phyloP scores from a whole-genome alignment of 2,888 invertebrate genomes.

The Thereva nobilitata region DNA sequence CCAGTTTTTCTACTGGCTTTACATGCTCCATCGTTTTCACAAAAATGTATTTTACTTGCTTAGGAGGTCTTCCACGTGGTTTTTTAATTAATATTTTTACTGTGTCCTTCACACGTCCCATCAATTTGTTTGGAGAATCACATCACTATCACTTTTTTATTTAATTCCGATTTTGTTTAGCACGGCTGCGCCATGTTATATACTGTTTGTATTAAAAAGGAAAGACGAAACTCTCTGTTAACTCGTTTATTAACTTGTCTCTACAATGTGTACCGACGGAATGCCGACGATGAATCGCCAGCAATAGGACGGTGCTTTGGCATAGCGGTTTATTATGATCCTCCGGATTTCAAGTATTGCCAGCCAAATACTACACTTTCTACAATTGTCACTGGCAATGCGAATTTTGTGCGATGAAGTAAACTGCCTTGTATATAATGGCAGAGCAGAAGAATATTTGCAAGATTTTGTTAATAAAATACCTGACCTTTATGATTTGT shows the following conservation, averaged over 20 bases:
- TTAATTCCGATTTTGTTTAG: neutral
- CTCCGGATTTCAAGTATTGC: too few species aligned
- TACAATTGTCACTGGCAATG: neutral
- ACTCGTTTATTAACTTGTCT: too few species aligned
- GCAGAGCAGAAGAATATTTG: neutral
- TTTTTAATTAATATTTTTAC: neutral
- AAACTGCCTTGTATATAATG: neutral
- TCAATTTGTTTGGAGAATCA: neutral
- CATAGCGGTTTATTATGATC: too few species aligned
- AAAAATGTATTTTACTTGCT: neutral
- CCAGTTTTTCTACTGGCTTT: conserved; percentile 8
- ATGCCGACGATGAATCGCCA: neutral
- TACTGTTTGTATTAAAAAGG: too few species aligned
- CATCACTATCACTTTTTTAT: neutral
- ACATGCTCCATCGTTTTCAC: conserved; percentile 2
- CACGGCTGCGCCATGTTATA: conserved; percentile 8
- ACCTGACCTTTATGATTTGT: too few species aligned
- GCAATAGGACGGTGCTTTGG: too few species aligned
- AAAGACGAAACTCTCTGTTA: too few species aligned
- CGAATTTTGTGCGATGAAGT: neutral
- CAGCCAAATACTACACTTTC: too few species aligned
- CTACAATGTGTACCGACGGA: too few species aligned
- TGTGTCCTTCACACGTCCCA: neutral
- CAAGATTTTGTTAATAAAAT: too few species aligned
- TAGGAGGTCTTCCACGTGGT: conserved; percentile 14